Evolutionary conservation across 2,888 invertebrate genomes (phyloP).

Genomic region (Lissocephala sabroskyi): DNA sequence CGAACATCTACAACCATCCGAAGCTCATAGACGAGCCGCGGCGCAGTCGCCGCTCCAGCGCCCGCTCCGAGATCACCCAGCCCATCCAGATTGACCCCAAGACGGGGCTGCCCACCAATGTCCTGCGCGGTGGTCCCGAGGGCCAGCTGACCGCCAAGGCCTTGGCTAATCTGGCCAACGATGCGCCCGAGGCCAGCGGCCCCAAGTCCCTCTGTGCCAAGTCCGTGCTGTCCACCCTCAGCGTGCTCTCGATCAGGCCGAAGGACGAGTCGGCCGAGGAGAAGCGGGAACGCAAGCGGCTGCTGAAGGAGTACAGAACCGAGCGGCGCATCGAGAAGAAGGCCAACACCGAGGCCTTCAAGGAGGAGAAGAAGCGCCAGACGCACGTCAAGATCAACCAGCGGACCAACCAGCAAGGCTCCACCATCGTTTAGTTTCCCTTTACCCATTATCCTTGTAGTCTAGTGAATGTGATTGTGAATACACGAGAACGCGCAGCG

Average conservation of each 20-base stretch:
- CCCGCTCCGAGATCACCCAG: constrained; percentile 16
- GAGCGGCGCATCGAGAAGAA: constrained; percentile 88
- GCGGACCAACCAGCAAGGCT: constrained; percentile 82
- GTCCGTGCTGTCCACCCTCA: constrained; percentile 80
- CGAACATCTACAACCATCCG: constrained; percentile 93
- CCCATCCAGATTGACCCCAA: constrained; percentile 79
- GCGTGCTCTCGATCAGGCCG: constrained; percentile 79
- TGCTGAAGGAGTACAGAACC: constrained; percentile 83
- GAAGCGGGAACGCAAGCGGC: constrained; percentile 82
- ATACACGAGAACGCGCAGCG: not conserved
- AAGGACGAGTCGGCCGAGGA: constrained; percentile 87
- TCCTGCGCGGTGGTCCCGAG: constrained; percentile 75
- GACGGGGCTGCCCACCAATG: constrained; percentile 83
- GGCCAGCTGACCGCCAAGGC: constrained; percentile 81
- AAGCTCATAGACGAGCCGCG: constrained; percentile 85
- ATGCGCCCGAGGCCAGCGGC: constrained; percentile 65
- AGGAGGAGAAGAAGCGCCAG: constrained; percentile 87
- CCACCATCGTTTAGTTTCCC: constrained; percentile 73
- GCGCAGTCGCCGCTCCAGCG: constrained; percentile 65
- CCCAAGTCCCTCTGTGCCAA: constrained; percentile 77
- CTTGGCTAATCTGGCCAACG: constrained; percentile 78
- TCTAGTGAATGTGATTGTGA: constrained; percentile 9
- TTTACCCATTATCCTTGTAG: not conserved
- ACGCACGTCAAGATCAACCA: constrained; percentile 85
- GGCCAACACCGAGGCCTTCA: constrained; percentile 85